phyloP scores from a whole-genome alignment of 1,140 invertebrate genomes.

The Orius laevigatus region DNA sequence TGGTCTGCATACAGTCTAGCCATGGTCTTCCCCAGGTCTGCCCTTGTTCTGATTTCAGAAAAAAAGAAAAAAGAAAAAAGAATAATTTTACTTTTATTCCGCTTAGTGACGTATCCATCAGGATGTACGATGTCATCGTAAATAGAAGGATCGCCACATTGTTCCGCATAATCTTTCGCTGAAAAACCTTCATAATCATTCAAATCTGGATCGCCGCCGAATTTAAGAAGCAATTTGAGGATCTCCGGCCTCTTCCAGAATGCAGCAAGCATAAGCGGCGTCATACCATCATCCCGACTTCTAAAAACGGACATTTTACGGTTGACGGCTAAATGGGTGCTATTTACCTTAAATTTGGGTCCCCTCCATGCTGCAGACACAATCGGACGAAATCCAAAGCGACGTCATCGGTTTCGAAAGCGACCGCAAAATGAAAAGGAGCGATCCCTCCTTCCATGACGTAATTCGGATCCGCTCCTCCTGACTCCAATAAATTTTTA shows the following conservation, averaged over 20 bases:
- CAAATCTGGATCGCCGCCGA: slow-evolving; percentile 2
- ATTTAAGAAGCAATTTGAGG: neutral
- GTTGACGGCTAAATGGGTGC: no score
- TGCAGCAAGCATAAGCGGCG: slow-evolving; percentile 5
- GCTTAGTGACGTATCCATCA: no score
- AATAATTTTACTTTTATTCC: no score
- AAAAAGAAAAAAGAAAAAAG: no score
- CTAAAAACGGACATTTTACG: neutral
- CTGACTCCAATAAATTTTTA: neutral
- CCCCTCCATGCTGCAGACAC: neutral
- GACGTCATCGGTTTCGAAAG: slow-evolving; percentile 3
- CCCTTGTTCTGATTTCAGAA: no score
- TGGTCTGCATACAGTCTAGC: no score
- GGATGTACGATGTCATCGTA: no score
- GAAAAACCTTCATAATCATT: slow-evolving; percentile 3
- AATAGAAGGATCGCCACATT: neutral
- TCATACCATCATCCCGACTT: slow-evolving; percentile 1
- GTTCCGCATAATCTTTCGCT: slow-evolving; percentile 2
- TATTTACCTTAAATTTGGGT: neutral
- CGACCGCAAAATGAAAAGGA: slow-evolving; percentile 6
- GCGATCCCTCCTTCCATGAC: neutral
- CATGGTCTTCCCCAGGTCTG: no score
- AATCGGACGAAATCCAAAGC: slow-evolving; percentile 1
- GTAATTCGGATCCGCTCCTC: slow-evolving; percentile 4
- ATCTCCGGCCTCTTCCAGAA: slow-evolving; percentile 3